Evolutionary conservation across 2,888 invertebrate genomes (phyloP).

Genomic region (Osmoderma eremita): DNA sequence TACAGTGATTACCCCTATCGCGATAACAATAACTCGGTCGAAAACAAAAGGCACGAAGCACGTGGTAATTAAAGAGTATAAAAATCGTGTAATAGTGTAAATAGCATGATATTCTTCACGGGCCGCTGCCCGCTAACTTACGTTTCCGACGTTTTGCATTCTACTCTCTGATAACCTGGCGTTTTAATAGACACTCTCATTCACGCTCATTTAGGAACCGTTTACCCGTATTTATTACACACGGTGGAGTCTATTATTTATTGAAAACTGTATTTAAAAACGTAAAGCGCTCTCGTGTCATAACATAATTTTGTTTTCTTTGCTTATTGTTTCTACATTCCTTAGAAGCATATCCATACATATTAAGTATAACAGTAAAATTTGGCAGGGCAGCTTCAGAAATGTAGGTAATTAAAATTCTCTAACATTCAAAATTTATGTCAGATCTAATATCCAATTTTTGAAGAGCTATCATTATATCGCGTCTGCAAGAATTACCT

Average conservation of each 20-base stretch:
- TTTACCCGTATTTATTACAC: conserved; percentile 47
- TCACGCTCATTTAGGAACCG: conserved; percentile 56
- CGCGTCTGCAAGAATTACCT: not conserved
- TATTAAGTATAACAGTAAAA: conserved; percentile 16
- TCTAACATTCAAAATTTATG: conserved; percentile 14
- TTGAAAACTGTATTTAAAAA: conserved; percentile 36
- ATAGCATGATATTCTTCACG: conserved; percentile 61
- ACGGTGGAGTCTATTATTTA: conserved; percentile 49
- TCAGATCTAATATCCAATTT: conserved; percentile 16
- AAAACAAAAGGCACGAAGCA: conserved; percentile 54
- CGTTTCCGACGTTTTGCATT: conserved; percentile 58
- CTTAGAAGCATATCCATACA: not conserved
- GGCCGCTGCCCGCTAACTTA: conserved; percentile 58
- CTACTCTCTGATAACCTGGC: conserved; percentile 54
- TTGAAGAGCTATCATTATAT: conserved; percentile 18
- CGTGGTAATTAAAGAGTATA: conserved; percentile 58
- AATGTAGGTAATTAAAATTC: conserved; percentile 34
- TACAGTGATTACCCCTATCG: conserved; percentile 23
- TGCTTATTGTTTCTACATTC: conserved; percentile 15
- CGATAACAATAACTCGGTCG: conserved; percentile 20
- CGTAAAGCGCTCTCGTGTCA: conserved; percentile 17
- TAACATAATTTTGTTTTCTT: conserved; percentile 37
- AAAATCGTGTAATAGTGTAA: conserved; percentile 61
- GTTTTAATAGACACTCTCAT: conserved; percentile 58
- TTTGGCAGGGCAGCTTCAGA: not conserved